Evolutionary conservation across 2,888 invertebrate species (phyloP).

Genomic region (Adelphocoris suturalis): DNA sequence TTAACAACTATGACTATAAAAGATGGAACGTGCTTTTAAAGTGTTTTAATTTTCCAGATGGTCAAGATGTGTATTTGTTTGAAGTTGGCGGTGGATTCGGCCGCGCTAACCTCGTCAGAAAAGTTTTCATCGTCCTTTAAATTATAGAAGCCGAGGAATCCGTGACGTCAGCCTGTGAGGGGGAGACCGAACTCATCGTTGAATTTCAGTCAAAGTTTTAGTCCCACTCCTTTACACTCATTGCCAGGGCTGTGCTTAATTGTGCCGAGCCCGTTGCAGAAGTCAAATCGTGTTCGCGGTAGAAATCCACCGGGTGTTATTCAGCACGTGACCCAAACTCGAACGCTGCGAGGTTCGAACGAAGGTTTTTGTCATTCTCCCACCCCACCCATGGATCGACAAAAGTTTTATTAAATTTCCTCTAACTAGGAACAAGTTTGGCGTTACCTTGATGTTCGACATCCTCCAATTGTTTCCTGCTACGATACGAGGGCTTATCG

Average conservation of each 20-base stretch:
- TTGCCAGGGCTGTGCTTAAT: constrained; percentile 8
- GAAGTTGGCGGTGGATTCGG: too few species aligned
- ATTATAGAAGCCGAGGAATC: too few species aligned
- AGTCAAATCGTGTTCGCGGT: not conserved
- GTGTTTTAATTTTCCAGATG: too few species aligned
- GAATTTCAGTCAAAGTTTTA: not conserved
- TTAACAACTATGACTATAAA: too few species aligned
- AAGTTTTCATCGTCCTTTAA: too few species aligned
- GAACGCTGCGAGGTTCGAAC: not conserved
- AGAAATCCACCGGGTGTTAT: not conserved
- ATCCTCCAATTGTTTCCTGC: too few species aligned
- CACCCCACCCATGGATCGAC: not conserved
- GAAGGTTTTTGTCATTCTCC: not conserved
- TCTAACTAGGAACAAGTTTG: not conserved
- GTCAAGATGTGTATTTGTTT: too few species aligned
- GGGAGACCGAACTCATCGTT: not conserved
- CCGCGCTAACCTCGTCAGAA: too few species aligned
- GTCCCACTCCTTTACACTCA: not conserved
- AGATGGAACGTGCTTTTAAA: too few species aligned
- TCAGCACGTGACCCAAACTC: constrained; percentile 27
- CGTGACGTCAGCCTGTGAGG: not conserved
- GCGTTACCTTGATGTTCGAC: too few species aligned
- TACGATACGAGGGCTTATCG: too few species aligned
- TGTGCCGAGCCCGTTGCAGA: not conserved
- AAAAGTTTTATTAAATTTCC: constrained; percentile 34